Evolutionary conservation across 2,113 vertebrate species (phyloP).

Genomic region (Microcebus murinus): DNA sequence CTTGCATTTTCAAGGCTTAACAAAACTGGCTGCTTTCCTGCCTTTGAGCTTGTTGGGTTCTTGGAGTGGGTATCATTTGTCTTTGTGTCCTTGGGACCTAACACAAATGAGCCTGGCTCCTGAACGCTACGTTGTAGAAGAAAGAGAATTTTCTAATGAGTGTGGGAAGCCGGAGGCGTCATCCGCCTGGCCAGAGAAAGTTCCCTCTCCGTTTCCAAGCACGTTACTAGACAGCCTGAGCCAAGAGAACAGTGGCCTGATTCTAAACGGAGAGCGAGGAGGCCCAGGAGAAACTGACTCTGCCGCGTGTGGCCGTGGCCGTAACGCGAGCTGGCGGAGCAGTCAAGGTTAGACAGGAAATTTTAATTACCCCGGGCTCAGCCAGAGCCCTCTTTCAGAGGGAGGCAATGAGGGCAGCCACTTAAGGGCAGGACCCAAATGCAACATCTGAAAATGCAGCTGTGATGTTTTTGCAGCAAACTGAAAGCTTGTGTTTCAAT

Average conservation of each 20-base stretch:
- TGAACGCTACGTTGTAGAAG: background rate
- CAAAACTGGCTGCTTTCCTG: background rate
- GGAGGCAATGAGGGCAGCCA: background rate
- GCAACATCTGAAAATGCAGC: background rate
- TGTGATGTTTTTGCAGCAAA: background rate
- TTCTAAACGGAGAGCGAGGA: slow-evolving; percentile 54
- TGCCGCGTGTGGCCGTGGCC: background rate
- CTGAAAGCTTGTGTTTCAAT: background rate
- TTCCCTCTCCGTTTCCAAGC: background rate
- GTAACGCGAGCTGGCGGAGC: background rate
- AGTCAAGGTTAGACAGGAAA: slow-evolving; percentile 33
- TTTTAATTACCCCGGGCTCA: slow-evolving; percentile 10
- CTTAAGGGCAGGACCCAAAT: background rate
- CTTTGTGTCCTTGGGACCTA: background rate
- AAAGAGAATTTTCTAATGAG: slow-evolving; percentile 53
- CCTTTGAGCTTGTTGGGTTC: background rate
- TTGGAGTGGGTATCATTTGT: background rate
- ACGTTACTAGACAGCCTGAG: slow-evolving; percentile 53
- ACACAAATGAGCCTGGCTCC: background rate
- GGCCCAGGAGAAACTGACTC: slow-evolving; percentile 53
- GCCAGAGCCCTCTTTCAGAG: background rate
- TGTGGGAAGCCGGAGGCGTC: slow-evolving; percentile 43
- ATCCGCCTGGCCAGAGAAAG: background rate
- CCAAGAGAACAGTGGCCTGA: slow-evolving; percentile 62
- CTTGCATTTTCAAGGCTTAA: background rate